phyloP scores from a whole-genome alignment of 2,113 vertebrate species.

The Eretmochelys imbricata region DNA sequence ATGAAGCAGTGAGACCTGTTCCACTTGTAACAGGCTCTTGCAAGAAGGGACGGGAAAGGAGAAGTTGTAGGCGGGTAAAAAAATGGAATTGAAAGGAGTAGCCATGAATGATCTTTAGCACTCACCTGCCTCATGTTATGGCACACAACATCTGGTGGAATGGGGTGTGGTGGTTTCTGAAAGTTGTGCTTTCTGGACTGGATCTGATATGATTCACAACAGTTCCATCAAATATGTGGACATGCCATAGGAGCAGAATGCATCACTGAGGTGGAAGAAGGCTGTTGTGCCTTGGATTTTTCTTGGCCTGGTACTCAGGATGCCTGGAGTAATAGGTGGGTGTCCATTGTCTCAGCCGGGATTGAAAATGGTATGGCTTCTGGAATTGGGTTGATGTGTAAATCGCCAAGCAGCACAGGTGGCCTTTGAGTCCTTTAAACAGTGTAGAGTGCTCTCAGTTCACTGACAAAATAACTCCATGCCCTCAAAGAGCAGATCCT shows the following conservation, averaged over 20 bases:
- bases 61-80: not conserved
- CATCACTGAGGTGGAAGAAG: not conserved
- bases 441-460: too few species aligned
- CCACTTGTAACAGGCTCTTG: slow-evolving; percentile 8
- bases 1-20: slow-evolving; percentile 6
- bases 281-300: not conserved
- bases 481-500: not conserved
- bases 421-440: too few species aligned
- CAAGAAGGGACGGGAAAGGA: not conserved
- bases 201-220: too few species aligned
- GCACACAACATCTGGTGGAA: not conserved
- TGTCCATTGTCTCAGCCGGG: not conserved
- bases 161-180: not conserved
- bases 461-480: not conserved
- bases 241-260: not conserved
- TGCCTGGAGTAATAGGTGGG: not conserved
- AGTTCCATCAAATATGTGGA: not conserved
- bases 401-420: not conserved
- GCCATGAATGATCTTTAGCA: not conserved
- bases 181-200: not conserved
- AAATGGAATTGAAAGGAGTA: slow-evolving; percentile 13
- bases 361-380: not conserved
- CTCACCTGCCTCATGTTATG: too few species aligned
- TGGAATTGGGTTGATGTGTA: not conserved
- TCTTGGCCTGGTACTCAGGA: not conserved